Conservation (phyloP, 2,797 vertebrate species). For the Hypotaenidia okinawae region DNA sequence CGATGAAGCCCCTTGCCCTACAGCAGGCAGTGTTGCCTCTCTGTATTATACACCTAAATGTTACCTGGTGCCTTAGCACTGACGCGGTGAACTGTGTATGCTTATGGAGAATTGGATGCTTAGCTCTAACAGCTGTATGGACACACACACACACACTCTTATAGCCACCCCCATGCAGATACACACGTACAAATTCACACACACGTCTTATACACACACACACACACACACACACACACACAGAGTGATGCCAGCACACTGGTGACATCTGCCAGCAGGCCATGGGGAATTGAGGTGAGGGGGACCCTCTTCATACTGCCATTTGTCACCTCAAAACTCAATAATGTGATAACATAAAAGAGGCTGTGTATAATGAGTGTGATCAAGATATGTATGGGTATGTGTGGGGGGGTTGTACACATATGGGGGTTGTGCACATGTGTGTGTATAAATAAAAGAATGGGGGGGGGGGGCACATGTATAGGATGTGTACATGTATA, state of each 20-base stretch:
- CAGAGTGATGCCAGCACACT: background rate
- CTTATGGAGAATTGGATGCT: no score
- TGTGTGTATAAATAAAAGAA: background rate
- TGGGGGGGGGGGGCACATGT: rapidly evolving
- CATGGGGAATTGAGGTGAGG: background rate
- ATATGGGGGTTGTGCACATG: no score
- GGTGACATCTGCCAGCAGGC: background rate
- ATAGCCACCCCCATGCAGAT: background rate
- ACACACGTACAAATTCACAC: no score
- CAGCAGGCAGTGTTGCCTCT: background rate
- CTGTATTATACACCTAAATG: background rate
- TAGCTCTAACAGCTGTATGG: background rate
- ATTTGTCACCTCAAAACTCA: background rate
- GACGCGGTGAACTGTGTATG: background rate
- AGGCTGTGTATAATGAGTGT: background rate
- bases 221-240: no score
- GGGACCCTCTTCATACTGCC: background rate
- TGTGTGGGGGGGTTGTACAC: no score
- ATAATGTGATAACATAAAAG: background rate
- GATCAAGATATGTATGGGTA: no score
- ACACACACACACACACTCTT: background rate
- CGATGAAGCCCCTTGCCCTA: no score
- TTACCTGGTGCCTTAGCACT: rapidly evolving
- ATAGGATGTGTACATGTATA: no score
- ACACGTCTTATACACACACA: no score